Percentiles rank a stretch among this genome's conserved stretches.
phyloP scores from a whole-genome alignment of 2,797 vertebrate species.

The Galago senegalensis region DNA sequence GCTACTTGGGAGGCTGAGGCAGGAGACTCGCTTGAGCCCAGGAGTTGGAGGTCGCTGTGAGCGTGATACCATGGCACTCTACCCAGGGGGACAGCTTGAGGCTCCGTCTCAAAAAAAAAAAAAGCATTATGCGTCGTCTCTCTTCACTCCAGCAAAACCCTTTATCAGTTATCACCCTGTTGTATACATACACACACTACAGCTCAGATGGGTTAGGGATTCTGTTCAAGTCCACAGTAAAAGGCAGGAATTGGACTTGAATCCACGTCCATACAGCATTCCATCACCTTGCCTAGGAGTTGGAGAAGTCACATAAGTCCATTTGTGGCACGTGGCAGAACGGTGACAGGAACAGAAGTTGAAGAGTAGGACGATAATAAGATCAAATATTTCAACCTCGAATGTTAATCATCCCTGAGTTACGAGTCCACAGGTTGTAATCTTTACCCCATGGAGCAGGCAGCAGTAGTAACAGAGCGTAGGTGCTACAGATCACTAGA shows the following conservation, averaged over 20 bases:
- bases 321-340: background rate
- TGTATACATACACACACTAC: background rate
- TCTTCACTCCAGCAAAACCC: background rate
- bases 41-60: too few relatives aligned
- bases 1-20: too few relatives aligned
- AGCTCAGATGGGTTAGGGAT: background rate
- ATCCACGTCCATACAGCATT: background rate
- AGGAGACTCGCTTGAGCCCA: too few relatives aligned
- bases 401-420: background rate
- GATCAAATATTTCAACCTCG: background rate
- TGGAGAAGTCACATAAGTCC: background rate
- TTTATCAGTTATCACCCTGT: background rate
- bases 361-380: background rate
- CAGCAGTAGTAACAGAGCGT: background rate
- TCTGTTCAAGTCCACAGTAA: slow-evolving; percentile 29
- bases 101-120: too few relatives aligned
- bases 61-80: too few relatives aligned
- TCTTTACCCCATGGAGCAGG: background rate
- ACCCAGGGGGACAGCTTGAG: too few relatives aligned
- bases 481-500: background rate
- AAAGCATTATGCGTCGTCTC: background rate
- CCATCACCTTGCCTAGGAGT: background rate
- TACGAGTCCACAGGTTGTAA: background rate
- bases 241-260: background rate
- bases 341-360: background rate